Evolutionary conservation across 2,797 vertebrate genomes (phyloP).

Genomic region (Anolis apletophallus): DNA sequence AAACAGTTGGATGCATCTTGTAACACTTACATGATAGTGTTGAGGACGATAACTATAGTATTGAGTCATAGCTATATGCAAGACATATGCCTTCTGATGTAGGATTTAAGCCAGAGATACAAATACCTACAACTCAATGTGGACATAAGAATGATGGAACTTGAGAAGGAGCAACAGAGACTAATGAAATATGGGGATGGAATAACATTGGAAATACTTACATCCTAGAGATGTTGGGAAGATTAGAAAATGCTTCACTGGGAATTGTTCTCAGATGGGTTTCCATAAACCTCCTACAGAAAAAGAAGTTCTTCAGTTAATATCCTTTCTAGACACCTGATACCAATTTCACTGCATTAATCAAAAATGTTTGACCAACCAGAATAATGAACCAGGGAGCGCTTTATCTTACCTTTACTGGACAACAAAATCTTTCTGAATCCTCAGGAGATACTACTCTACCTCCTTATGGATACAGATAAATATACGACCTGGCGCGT

Average conservation of each 20-base stretch:
- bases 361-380: background rate
- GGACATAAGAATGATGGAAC: background rate
- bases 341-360: background rate
- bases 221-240: constrained; percentile 95
- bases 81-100: too few relatives aligned
- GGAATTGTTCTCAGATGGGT: constrained; percentile 87
- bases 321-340: constrained; percentile 17
- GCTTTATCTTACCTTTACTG: too few relatives aligned
- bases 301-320: constrained; percentile 59
- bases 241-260: constrained; percentile 84
- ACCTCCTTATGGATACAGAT: too few relatives aligned
- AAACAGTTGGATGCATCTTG: too few relatives aligned
- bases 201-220: constrained; percentile 80
- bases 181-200: constrained; percentile 11
- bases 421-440: too few relatives aligned
- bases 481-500: too few relatives aligned
- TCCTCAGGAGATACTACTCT: too few relatives aligned
- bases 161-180: background rate
- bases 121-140: background rate
- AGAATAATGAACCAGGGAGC: background rate
- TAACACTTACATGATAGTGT: too few relatives aligned
- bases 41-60: too few relatives aligned
- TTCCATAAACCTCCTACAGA: constrained; percentile 89
- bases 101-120: background rate
- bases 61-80: too few relatives aligned